Base-by-base conservation (phyloP, 2,888 invertebrate species). In the Idaea dimidiata region DNA sequence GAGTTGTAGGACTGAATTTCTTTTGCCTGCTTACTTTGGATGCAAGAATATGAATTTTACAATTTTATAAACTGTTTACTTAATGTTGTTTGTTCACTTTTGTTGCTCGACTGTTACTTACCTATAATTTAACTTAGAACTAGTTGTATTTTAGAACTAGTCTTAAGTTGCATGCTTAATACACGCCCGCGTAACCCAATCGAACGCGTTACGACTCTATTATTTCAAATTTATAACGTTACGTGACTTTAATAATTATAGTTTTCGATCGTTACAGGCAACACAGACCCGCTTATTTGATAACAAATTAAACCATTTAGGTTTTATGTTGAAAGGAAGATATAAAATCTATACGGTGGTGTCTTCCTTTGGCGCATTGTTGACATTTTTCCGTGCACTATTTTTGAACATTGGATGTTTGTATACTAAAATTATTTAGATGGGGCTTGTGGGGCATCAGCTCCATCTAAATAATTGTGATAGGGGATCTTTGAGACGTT, bases 181-280 rank as follows among this genome's bases (percentile, higher is more conserved):
- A 43, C 43, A 14, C 43, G 43, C 72, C 75, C 75, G 75, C 78
- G 79, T 80, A 81, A 82, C 79, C 69, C 78, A 77, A 76, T 67
- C 71, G 69, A 75, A 84, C 83, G 80, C 77, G 79, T 71, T 73
- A 68, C 71, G 84, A 83, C 82, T 86, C 61, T 72, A 69, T 79
- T 78, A 83, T 81, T 78, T 70, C 57, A 43, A 60, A 58, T 66
- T 54, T 59, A 56, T 16, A 59, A 69, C 62, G 77, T 83, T 83
- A 84, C 83, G 86, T 85, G 83, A 84, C 78, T 79, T 68, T 69
- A 78, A 80, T 83, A 75, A 80, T 76, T 78, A 78, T 74, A 70
- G 75, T 73, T 81, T 77, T 75, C 76, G 74, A 78, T 79, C 53
- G 58, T 63, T 66, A 60, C 58, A 33, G 54, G 17, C 54, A 16